phyloP scores from a whole-genome alignment of 2,797 vertebrate species.

The Okamejei kenojei region DNA sequence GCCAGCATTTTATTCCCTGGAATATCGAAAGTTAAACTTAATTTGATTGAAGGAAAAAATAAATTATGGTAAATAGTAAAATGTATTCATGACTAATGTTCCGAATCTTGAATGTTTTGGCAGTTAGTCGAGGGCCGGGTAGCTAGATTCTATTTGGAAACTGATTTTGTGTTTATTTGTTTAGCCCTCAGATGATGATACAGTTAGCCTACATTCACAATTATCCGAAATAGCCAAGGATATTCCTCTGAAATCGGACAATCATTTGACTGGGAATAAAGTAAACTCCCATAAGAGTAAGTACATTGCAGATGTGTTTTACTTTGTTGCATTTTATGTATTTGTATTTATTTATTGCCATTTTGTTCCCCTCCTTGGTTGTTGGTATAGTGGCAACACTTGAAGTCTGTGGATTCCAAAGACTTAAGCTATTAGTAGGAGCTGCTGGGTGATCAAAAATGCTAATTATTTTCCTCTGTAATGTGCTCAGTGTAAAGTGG shows the following conservation, averaged over 20 bases:
- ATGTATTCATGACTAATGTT: too few relatives aligned
- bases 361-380: background rate
- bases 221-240: constrained; percentile 84
- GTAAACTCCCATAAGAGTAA: constrained; percentile 73
- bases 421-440: background rate
- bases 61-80: too few relatives aligned
- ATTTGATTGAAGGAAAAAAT: too few relatives aligned
- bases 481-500: background rate
- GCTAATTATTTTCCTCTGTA: background rate
- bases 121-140: too few relatives aligned
- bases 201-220: constrained; percentile 95
- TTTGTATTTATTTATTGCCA: background rate
- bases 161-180: constrained; percentile 45
- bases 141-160: background rate
- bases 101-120: too few relatives aligned
- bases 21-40: too few relatives aligned
- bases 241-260: constrained; percentile 67
- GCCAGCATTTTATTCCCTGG: too few relatives aligned
- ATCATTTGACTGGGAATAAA: constrained; percentile 71
- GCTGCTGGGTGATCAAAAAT: background rate
- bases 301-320: background rate
- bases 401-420: background rate
- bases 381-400: background rate
- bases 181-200: constrained; percentile 96
- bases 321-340: background rate